Percentiles rank a stretch among this genome's conserved stretches.
Conservation (phyloP, 2,797 vertebrate genomes). For the Streptopelia turtur region DNA sequence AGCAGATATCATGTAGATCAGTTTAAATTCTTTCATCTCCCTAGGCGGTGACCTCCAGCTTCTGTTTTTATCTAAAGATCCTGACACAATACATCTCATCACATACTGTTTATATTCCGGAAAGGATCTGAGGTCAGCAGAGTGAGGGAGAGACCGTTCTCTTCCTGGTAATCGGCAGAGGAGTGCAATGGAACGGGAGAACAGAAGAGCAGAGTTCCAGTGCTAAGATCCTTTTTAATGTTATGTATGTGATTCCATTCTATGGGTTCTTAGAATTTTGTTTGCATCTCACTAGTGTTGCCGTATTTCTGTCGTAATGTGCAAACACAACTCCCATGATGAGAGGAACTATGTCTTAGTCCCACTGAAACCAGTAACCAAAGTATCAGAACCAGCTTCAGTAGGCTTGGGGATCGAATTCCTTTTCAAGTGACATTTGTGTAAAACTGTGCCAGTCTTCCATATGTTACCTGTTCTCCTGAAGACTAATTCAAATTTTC, state of each 20-base stretch:
- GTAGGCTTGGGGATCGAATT: background rate
- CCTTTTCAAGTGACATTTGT: background rate
- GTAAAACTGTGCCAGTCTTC: background rate
- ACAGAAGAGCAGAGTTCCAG: background rate
- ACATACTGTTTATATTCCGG: slow-evolving; percentile 35
- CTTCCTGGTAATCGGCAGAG: background rate
- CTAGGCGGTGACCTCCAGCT: background rate
- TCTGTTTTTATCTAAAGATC: slow-evolving; percentile 30
- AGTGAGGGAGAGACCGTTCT: background rate
- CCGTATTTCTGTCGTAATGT: background rate
- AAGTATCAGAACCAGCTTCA: background rate
- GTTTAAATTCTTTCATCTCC: slow-evolving; percentile 16
- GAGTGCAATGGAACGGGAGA: background rate
- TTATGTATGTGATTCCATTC: background rate
- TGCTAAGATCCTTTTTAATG: background rate
- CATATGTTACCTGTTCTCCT: background rate
- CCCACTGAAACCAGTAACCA: background rate
- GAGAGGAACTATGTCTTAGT: background rate
- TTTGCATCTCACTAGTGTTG: background rate
- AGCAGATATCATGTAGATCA: background rate
- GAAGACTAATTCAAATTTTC: background rate
- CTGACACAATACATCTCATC: slow-evolving; percentile 31
- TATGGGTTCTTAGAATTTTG: background rate
- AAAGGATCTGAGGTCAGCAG: slow-evolving; percentile 45
- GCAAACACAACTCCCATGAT: background rate